These are phyloP conservation scores for Pitta sordida DNA, from an alignment of 2,113 vertebrate species.

Conservation along the genomic window DNA sequence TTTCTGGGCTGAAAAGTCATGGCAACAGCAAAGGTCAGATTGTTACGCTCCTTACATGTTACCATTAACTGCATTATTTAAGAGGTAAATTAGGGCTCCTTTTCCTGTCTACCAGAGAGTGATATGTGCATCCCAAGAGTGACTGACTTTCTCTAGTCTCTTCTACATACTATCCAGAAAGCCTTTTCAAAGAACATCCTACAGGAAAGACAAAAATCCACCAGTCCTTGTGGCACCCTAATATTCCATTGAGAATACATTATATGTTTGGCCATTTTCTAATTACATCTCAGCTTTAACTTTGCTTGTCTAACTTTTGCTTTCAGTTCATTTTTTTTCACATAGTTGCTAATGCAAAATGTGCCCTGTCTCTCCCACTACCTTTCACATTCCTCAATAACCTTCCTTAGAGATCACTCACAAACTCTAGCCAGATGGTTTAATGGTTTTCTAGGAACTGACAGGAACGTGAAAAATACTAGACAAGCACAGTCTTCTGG, in stretches of 20 bases:
- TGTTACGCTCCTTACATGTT: not conserved
- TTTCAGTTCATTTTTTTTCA: not conserved
- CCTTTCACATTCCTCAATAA: not conserved
- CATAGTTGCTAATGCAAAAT: not conserved
- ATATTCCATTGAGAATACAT: not conserved
- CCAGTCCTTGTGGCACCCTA: not conserved
- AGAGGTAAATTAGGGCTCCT: not conserved
- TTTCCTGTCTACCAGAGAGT: not conserved
- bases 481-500: not conserved
- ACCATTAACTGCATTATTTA: not conserved
- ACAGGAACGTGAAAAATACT: not conserved
- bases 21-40: not conserved
- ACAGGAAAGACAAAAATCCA: not conserved
- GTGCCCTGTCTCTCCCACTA: accelerated
- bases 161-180: not conserved
- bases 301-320: not conserved
- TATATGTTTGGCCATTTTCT: not conserved
- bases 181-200: not conserved
- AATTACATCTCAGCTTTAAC: not conserved
- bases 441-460: not conserved
- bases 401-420: not conserved
- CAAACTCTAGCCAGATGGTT: not conserved
- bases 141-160: not conserved
- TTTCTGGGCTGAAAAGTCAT: not conserved
- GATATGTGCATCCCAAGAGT: not conserved